These are phyloP conservation scores for Volucella bombylans DNA, from an alignment of 2,888 invertebrate genomes.

Conservation along the genomic window DNA sequence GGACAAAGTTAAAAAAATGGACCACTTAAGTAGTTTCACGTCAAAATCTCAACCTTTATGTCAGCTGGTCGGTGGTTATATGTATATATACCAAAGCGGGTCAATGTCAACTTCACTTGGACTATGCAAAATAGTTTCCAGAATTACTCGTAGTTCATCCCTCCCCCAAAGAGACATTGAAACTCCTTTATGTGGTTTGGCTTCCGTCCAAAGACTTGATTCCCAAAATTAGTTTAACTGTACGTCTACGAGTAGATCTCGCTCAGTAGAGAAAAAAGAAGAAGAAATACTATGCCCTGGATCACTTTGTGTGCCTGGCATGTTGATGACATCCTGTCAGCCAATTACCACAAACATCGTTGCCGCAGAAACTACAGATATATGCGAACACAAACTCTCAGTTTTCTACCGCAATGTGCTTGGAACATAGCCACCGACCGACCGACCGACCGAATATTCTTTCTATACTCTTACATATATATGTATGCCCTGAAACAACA, in stretches of 20 bases:
- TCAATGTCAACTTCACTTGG: constrained; percentile 16
- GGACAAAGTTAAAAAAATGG: constrained; percentile 21
- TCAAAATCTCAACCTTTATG: constrained; percentile 26
- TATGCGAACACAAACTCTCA: constrained; percentile 30
- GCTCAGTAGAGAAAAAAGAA: not conserved
- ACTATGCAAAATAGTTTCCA: not conserved
- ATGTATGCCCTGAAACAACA: not conserved
- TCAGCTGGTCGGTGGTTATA: constrained; percentile 1
- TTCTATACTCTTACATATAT: not conserved
- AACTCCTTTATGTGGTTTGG: constrained; percentile 45
- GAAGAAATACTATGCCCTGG: not conserved
- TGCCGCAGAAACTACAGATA: constrained; percentile 30
- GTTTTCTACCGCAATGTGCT: constrained; percentile 57
- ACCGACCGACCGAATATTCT: constrained; percentile 9
- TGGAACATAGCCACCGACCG: constrained; percentile 37
- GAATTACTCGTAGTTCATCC: constrained; percentile 19
- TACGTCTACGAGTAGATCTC: constrained; percentile 4
- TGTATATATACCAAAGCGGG: not conserved
- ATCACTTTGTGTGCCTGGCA: constrained; percentile 18
- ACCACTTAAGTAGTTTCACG: not conserved
- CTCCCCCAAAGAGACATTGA: constrained; percentile 44
- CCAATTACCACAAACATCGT: constrained; percentile 39
- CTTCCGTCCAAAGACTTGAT: constrained; percentile 35
- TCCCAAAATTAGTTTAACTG: constrained; percentile 16
- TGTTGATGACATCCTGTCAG: constrained; percentile 63